A percentile compares a stretch with the other conserved stretches of the same genome.
These are phyloP conservation scores for Trissolcus japonicus DNA, from an alignment of 2,888 invertebrate species.

Conservation along the genomic window DNA sequence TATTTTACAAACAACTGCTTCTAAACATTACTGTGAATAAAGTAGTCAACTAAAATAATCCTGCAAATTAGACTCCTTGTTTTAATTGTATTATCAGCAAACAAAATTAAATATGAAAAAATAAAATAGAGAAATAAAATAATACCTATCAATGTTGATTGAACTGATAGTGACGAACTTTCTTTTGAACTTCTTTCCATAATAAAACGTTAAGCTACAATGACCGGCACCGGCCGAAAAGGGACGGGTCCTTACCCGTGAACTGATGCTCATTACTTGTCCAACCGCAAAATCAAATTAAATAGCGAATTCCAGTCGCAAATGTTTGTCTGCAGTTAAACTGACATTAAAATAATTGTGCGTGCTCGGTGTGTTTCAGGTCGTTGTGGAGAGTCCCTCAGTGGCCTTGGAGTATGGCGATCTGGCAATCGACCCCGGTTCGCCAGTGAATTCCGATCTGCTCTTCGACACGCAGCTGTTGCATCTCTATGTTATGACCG, in stretches of 20 bases:
- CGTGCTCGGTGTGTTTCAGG: slow-evolving; percentile 77
- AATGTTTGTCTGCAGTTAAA: slow-evolving; percentile 5
- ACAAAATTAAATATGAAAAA: too few species aligned
- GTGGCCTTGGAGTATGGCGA: slow-evolving; percentile 94
- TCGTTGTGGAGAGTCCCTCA: slow-evolving; percentile 90
- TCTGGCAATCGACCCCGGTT: slow-evolving; percentile 88
- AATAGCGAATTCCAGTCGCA: slow-evolving; percentile 35
- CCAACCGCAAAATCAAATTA: slow-evolving; percentile 44
- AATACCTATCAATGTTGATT: too few species aligned
- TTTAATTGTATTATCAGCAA: too few species aligned
- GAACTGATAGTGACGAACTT: too few species aligned
- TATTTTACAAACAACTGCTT: slow-evolving; percentile 6
- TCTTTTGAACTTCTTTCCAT: too few species aligned
- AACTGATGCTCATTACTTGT: slow-evolving; percentile 32
- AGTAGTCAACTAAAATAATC: too few species aligned
- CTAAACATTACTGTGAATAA: too few species aligned
- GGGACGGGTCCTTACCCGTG: neutral
- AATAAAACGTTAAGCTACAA: too few species aligned
- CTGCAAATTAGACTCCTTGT: too few species aligned
- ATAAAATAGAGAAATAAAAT: too few species aligned
- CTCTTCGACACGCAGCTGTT: slow-evolving; percentile 93
- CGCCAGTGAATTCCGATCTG: slow-evolving; percentile 91
- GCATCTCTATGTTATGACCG: slow-evolving; percentile 96
- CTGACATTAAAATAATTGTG: slow-evolving; percentile 46
- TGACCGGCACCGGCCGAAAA: too few species aligned